phyloP scores from a whole-genome alignment of 2,113 vertebrate genomes.

The Muscicapa adusta region DNA sequence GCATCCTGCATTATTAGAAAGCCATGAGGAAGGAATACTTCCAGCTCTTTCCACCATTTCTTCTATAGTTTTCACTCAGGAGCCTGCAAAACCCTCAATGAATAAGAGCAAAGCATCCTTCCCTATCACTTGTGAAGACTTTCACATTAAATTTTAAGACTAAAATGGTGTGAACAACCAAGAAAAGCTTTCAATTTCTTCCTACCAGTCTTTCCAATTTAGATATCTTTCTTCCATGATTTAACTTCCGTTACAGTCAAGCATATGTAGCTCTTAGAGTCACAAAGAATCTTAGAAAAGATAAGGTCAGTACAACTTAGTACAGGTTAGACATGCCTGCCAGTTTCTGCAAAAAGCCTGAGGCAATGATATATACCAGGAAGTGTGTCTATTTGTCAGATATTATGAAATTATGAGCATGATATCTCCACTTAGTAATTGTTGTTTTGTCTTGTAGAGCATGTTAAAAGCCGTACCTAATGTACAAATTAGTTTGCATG shows the following conservation, averaged over 20 bases:
- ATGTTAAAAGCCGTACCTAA: not conserved
- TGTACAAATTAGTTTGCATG: not conserved
- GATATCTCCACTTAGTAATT: not conserved
- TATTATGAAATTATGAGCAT: not conserved
- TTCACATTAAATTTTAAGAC: not conserved
- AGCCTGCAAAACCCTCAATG: not conserved
- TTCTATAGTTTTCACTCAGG: not conserved
- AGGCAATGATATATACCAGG: not conserved
- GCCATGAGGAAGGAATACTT: not conserved
- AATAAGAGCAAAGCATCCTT: not conserved
- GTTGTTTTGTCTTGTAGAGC: not conserved
- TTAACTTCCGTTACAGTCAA: not conserved
- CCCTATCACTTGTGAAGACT: not conserved
- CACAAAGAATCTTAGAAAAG: not conserved
- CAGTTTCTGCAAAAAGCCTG: not conserved
- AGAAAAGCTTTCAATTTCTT: not conserved
- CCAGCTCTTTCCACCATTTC: not conserved
- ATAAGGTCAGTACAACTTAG: not conserved
- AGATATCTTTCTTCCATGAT: not conserved
- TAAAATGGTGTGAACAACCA: not conserved
- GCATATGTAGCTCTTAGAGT: not conserved
- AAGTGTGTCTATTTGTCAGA: not conserved
- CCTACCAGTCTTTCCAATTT: not conserved
- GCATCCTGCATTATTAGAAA: not conserved
- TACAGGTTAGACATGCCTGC: not conserved